Conservation (phyloP, 92 coral and sea anemone genomes). For the Siderastrea siderea region DNA sequence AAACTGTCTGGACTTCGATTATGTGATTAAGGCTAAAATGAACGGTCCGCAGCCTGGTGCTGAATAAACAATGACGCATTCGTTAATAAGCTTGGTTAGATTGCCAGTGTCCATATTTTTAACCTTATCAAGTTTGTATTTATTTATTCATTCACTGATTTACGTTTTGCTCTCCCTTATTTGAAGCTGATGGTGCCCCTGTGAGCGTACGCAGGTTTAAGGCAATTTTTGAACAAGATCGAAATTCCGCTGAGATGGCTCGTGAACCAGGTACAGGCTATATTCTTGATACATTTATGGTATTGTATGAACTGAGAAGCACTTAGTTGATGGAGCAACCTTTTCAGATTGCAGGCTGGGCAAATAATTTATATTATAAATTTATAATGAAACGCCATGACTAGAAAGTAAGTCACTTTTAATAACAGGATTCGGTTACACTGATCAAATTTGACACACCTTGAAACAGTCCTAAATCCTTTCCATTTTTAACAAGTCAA, state of each 20-base stretch:
- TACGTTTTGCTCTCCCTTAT: not conserved
- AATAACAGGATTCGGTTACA: too few relatives aligned
- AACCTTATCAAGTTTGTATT: too few relatives aligned
- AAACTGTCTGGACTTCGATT: too few relatives aligned
- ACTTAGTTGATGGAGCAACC: not conserved
- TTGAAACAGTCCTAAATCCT: too few relatives aligned
- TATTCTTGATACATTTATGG: not conserved
- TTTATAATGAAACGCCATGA: too few relatives aligned
- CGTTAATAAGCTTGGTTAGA: too few relatives aligned
- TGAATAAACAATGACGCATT: too few relatives aligned
- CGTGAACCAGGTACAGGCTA: slow-evolving; percentile 33
- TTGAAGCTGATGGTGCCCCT: slow-evolving; percentile 48
- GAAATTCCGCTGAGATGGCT: slow-evolving; percentile 11
- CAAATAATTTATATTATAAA: not conserved
- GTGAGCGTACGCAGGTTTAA: slow-evolving; percentile 50
- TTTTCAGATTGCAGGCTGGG: not conserved
- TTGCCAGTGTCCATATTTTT: too few relatives aligned
- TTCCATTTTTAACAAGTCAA: not conserved
- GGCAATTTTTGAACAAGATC: slow-evolving; percentile 52
- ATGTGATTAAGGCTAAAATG: too few relatives aligned
- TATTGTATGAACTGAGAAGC: not conserved
- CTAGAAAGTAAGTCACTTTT: too few relatives aligned
- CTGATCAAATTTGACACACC: too few relatives aligned
- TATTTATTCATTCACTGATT: not conserved
- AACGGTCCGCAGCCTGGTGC: too few relatives aligned